These are phyloP conservation scores for Theodoxus fluviatilis DNA, from an alignment of 2,888 invertebrate species.

Conservation along the genomic window DNA sequence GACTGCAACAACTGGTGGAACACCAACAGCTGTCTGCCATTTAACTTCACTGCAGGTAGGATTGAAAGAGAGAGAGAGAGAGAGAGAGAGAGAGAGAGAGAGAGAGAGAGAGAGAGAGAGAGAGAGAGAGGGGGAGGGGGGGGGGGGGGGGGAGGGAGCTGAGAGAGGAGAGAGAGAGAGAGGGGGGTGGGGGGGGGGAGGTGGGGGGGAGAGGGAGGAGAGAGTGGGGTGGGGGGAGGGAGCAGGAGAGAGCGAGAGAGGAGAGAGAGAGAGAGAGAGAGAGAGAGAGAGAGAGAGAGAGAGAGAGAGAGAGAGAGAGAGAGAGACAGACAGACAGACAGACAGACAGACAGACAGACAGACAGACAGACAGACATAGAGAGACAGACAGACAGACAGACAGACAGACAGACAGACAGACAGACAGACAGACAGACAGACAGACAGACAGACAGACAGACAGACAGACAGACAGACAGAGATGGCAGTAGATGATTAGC, in stretches of 20 bases:
- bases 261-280: conserved; percentile 2
- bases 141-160: no score
- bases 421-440: neutral
- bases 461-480: conserved; percentile 1
- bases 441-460: neutral
- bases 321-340: conserved; percentile 10
- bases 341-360: conserved; percentile 21
- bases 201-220: no score
- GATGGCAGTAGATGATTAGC: neutral
- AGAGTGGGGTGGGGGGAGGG: no score
- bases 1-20: conserved; percentile 63
- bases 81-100: no score
- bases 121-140: no score
- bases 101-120: no score
- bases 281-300: conserved; percentile 24
- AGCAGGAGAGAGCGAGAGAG: neutral
- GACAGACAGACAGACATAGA: conserved; percentile 24
- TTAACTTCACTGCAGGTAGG: neutral
- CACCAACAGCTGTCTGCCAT: conserved; percentile 59
- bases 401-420: neutral
- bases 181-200: no score
- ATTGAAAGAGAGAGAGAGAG: no score
- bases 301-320: conserved; percentile 25
- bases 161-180: no score
- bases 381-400: conserved; percentile 19